Base-by-base conservation (phyloP, 2,113 vertebrate species). In the Festucalex cinctus region DNA sequence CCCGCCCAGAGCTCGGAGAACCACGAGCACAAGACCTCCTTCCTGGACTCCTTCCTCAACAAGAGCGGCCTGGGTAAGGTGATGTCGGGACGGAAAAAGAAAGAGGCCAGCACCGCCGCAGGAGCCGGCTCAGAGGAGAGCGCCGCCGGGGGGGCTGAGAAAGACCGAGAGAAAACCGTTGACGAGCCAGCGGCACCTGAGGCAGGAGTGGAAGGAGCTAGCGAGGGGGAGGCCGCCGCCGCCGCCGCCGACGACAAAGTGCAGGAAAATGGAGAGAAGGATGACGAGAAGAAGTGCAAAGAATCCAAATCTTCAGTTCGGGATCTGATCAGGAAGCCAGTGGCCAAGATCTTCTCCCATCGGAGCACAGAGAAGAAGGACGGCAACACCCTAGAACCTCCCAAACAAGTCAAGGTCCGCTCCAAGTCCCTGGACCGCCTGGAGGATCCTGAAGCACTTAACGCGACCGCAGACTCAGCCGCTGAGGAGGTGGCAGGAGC, bases 41-140 rank as follows among this genome's bases (percentile, higher is more conserved):
- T 92, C 79, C 85, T 91, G 77, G 90, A 90, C 77, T 92, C 91
- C 35, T 92, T 93, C 85, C 86, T 92, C 70, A 92, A 91, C 80
- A 92, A 91, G 82, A 92, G 91, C 10, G 91, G 92, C 14, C 85
- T 93, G 80, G 91, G 90, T 17, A 93, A 92, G 76, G 91, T 92
- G 65, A 92, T 92, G 88, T 85, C 78, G 24, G 90, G 88, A 7
- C 84, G 87, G 74, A 93, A 92, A 83, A 92, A 92, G 86, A 92
- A 91, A 10, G 91, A 92, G 43, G 81, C 82, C 6, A 69, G 59
- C 54, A 67, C 70, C 0, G 1, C 72, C 1, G 68, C 59, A 19
- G 87, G 44, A 8, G 68, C 61, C 57, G 83, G 70, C 5, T 5
- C 51, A 10, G 88, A 89, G 76, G 90, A 90, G 56, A 58, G 3